These are phyloP conservation scores for Cettia cetti DNA, from an alignment of 2,113 vertebrate genomes.

Conservation along the genomic window DNA sequence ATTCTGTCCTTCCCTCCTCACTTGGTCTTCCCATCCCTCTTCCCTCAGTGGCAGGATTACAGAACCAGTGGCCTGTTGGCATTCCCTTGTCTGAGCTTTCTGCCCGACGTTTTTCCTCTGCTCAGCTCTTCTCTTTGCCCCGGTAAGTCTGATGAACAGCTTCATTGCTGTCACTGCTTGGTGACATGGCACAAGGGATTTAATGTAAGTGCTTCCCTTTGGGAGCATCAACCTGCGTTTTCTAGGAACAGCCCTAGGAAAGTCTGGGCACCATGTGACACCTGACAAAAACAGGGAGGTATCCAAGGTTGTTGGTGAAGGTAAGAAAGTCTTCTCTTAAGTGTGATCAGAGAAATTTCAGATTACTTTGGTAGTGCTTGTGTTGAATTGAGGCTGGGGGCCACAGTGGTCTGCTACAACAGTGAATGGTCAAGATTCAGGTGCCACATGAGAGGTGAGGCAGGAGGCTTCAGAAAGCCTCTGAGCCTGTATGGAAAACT, in stretches of 20 bases:
- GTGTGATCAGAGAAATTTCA: neutral
- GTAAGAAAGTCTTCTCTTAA: neutral
- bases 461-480: neutral
- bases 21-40: neutral
- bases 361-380: neutral
- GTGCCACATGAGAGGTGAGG: neutral
- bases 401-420: neutral
- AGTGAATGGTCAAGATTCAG: neutral
- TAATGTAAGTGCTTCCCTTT: neutral
- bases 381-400: neutral
- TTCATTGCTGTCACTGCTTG: neutral
- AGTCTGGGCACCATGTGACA: neutral
- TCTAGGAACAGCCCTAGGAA: neutral
- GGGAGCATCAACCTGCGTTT: neutral
- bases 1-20: constrained; percentile 1
- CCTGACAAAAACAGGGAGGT: neutral
- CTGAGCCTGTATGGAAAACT: neutral
- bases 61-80: constrained; percentile 15
- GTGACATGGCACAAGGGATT: neutral
- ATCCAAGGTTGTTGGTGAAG: neutral
- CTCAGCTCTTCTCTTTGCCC: constrained; percentile 42
- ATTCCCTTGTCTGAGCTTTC: constrained; percentile 42
- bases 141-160: constrained; percentile 70
- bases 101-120: constrained; percentile 23
- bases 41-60: constrained; percentile 11